A percentile compares a stretch with the other conserved stretches of the same genome.
Conservation (phyloP, 2,113 vertebrate species). For the Eurystomus gularis region DNA sequence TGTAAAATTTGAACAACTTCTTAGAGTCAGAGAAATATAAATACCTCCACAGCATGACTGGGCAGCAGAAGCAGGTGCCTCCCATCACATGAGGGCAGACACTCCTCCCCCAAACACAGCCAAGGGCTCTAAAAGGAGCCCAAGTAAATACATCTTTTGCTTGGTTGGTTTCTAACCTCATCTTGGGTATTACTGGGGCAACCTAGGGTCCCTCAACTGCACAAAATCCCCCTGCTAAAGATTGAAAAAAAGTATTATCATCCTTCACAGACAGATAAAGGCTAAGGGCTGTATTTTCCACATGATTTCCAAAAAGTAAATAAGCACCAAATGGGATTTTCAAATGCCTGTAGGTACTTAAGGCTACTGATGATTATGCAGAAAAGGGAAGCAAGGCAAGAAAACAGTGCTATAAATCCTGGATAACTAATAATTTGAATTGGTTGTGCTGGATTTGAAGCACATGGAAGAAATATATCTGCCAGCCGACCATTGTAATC, state of each 20-base stretch:
- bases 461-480: background rate
- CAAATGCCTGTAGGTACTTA: background rate
- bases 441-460: background rate
- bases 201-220: background rate
- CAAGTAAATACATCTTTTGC: background rate
- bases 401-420: background rate
- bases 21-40: background rate
- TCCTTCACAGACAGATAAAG: background rate
- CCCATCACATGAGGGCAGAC: background rate
- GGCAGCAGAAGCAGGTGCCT: background rate
- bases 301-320: background rate
- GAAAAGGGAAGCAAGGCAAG: background rate
- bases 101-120: background rate
- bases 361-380: background rate
- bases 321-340: background rate
- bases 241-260: background rate
- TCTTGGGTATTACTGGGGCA: background rate
- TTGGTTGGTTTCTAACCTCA: background rate
- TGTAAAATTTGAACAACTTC: background rate
- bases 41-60: background rate
- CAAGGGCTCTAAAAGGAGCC: background rate
- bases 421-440: background rate
- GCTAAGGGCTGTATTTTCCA: background rate
- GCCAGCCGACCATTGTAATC: background rate
- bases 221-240: background rate